Evolutionary conservation across 2,888 invertebrate genomes (phyloP), one percentile per base, ranked within the genome.

Genomic region (Lottia gigantea): DNA sequence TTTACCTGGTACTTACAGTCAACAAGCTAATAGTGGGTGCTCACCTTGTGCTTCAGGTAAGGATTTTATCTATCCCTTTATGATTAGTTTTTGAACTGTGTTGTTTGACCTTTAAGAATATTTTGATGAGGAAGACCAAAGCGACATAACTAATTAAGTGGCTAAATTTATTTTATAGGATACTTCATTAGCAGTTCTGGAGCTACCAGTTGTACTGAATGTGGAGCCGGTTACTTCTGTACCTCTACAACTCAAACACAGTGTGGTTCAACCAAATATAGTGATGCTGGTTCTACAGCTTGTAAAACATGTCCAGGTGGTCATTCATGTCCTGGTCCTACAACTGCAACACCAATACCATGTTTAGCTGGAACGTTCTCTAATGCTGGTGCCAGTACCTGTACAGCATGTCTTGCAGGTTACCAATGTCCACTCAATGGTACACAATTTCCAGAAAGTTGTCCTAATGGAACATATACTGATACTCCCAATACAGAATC

Each of bases 381-480:
- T 46, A 23, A 23, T 55, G 83, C 77, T 16, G 76, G 73, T 40
- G 70, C 71, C 25, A 77, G 76, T 0, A 49, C 68, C 16, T 85
- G 84, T 71, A 80, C 79, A 3, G 67, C 55, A 8, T 86, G 86
- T 74, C 83, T 83, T 7, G 78, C 83, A 8, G 86, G 86, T 12
- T 79, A 80, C 65, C 73, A 73, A 66, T 84, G 84, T 68, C 72
- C 82, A 15, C 26, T 66, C 8, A 23, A 23, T 55, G 55, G 11
- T 55, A 55, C 55, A 23, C 19, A 55, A 55, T 23, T 23, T 55
- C 55, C 55, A 55, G 55, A 55, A 55, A 23, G 19, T 23, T 55
- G 55, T 14, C 19, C 55, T 2, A 55, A 55, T 55, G 55, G 55
- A 55, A 55, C 55, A 19, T 55, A 55, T 19, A 23, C 55, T 23